Percentiles rank a stretch among this genome's conserved stretches.
Evolutionary conservation across 1,140 invertebrate genomes (phyloP).

Genomic region (Hycleus phaleratus): DNA sequence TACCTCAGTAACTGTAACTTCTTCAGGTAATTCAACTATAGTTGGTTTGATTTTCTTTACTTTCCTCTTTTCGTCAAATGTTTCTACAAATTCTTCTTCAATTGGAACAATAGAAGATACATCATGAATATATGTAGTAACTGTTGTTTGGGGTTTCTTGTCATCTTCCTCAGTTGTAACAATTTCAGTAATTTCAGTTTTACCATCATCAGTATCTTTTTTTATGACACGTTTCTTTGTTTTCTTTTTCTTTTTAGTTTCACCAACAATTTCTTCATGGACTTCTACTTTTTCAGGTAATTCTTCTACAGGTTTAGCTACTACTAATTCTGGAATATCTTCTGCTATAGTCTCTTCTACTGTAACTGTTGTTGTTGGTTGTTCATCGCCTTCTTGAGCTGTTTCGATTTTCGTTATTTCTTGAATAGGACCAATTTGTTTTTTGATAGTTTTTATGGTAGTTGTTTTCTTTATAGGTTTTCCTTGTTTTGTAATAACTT

Average conservation of each 20-base stretch:
- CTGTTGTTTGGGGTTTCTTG: slow-evolving; percentile 28
- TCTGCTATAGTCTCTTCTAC: slow-evolving; percentile 17
- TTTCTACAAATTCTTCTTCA: slow-evolving; percentile 4
- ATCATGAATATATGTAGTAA: slow-evolving; percentile 13
- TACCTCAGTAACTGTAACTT: slow-evolving; percentile 22
- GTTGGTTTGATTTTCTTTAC: slow-evolving; percentile 12
- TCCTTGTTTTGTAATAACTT: slow-evolving; percentile 29
- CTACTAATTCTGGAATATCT: slow-evolving; percentile 36
- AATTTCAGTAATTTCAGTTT: slow-evolving; percentile 30
- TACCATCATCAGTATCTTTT: slow-evolving; percentile 23
- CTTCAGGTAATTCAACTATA: slow-evolving; percentile 22
- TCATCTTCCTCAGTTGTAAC: slow-evolving; percentile 31
- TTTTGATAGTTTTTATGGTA: slow-evolving; percentile 14
- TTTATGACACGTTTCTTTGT: slow-evolving; percentile 31
- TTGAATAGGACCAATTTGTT: slow-evolving; percentile 32
- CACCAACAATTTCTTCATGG: slow-evolving; percentile 34
- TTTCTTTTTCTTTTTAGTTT: slow-evolving; percentile 28
- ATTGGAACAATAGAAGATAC: slow-evolving; percentile 1
- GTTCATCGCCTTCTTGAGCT: slow-evolving; percentile 41
- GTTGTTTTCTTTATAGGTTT: slow-evolving; percentile 20
- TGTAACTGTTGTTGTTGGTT: slow-evolving; percentile 37
- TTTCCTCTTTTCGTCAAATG: slow-evolving; percentile 19
- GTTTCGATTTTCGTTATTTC: slow-evolving; percentile 42
- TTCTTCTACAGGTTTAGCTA: slow-evolving; percentile 36
- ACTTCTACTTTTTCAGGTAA: slow-evolving; percentile 36